Base-by-base conservation (phyloP, 2,113 vertebrate species). In the Ptilonorhynchus violaceus region DNA sequence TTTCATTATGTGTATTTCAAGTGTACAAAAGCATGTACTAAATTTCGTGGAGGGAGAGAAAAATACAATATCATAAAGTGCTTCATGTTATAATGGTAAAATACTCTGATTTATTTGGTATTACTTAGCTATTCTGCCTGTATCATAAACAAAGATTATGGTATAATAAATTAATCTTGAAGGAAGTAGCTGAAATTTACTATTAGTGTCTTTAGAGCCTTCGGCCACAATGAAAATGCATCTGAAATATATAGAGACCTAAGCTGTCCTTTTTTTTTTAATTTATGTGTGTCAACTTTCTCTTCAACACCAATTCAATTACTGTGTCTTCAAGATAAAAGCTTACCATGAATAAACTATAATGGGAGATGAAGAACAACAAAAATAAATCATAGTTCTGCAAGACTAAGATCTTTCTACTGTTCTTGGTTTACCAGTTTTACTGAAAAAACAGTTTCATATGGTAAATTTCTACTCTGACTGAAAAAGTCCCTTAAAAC, bases 111-210 rank as follows among this genome's bases (percentile, higher is more conserved):
- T 95, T 96, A 96, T 96, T 75, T 91, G 35, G 47, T 91, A 91
- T 95, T 96, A 86, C 90, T 84, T 94, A 72, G 73, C 90, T 93
- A 91, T 96, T 91, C 83, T 78, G 85, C 18, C 76, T 76, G 79
- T 53, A 92, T 85, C 95, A 93, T 94, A 96, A 97, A 94, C 93
- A 97, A 94, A 95, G 69, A 87, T 96, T 96, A 96, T 76, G 41
- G 62, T 41, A 81, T 73, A 94, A 97, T 95, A 97, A 94, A 97
- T 94, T 93, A 92, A 82, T 88, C 58, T 64, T 78, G 85, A 92
- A 88, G n/a, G 52, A 95, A 96, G 88, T 75, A 89, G 79, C 47
- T 89, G 66, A 91, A 96, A 94, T 95, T 95, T 96, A 94, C 80
- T 95, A 46, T 95, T 91, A 24, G 19, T 81, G 60, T 93, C 79